These are phyloP conservation scores for Acronicta alni DNA, from an alignment of 2,888 invertebrate genomes.

Conservation along the genomic window DNA sequence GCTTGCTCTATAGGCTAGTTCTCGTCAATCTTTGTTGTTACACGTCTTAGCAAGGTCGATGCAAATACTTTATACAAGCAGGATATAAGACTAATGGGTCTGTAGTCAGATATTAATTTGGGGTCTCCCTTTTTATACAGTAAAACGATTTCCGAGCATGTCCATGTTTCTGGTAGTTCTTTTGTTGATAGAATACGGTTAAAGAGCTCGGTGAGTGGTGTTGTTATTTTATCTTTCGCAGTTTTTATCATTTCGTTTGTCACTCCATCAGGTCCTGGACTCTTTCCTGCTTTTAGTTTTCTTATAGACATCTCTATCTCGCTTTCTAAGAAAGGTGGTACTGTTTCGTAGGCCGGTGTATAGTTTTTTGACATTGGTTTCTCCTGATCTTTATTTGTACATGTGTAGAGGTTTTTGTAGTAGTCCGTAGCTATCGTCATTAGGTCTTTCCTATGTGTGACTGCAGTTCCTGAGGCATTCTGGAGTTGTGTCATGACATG, in stretches of 20 bases:
- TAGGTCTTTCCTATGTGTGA: not conserved
- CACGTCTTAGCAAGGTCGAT: not conserved
- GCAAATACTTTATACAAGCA: constrained; percentile 1
- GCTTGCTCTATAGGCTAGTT: constrained; percentile 3
- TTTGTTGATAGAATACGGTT: not conserved
- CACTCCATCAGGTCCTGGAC: constrained; percentile 1
- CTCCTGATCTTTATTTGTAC: not conserved
- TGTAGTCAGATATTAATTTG: constrained; percentile 7
- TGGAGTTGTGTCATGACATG: constrained; percentile 3
- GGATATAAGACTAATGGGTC: constrained; percentile 9
- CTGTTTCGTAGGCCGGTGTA: not conserved
- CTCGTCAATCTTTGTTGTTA: not conserved
- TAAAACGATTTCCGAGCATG: constrained; percentile 9
- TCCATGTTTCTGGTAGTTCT: not conserved
- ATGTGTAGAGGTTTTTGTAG: not conserved
- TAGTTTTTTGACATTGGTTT: not conserved
- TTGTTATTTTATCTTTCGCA: not conserved
- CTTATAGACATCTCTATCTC: not conserved
- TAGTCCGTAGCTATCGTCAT: not conserved
- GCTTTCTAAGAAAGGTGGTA: not conserved
- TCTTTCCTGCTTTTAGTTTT: constrained; percentile 1
- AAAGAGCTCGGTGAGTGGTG: constrained; percentile 1
- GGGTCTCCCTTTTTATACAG: constrained; percentile 13
- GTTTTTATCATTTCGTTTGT: constrained; percentile 1
- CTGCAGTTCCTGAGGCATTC: not conserved